phyloP scores from a whole-genome alignment of 1,140 invertebrate species.

The Akabosia matsudoensis region DNA sequence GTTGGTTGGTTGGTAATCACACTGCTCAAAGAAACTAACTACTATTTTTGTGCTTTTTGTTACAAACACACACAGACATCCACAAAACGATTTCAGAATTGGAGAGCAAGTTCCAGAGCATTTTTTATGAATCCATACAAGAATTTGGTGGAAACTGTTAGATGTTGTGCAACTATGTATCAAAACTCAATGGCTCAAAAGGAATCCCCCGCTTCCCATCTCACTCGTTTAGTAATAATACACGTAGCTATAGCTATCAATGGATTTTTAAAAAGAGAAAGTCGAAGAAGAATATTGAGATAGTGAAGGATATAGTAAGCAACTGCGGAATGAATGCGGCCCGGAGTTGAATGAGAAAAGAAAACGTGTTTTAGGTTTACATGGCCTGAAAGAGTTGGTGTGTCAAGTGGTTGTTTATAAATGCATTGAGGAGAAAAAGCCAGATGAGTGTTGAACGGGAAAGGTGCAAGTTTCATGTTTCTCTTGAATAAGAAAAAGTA shows the following conservation, averaged over 20 bases:
- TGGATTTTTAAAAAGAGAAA: not conserved
- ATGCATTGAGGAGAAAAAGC: too few species aligned
- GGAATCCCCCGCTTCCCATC: conserved; percentile 6
- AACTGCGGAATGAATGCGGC: not conserved
- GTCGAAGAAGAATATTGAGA: not conserved
- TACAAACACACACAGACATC: not conserved
- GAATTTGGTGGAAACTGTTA: not conserved
- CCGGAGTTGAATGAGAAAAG: too few species aligned
- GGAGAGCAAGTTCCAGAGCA: not conserved
- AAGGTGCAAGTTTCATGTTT: too few species aligned
- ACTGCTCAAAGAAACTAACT: conserved; percentile 27
- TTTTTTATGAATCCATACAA: not conserved
- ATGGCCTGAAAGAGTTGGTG: too few species aligned
- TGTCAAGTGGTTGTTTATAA: too few species aligned
- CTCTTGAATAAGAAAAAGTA: not conserved
- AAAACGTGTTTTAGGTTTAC: too few species aligned
- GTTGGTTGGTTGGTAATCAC: conserved; percentile 36
- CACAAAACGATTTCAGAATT: not conserved
- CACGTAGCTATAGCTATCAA: conserved; percentile 11
- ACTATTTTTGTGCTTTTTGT: conserved; percentile 15
- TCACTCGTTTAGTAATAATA: conserved; percentile 19
- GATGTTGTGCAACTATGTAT: not conserved
- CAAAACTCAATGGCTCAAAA: conserved; percentile 8
- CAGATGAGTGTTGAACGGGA: too few species aligned
- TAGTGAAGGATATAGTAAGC: not conserved